Base-by-base conservation (phyloP, 2,888 invertebrate genomes). In the Oscheius sp. region DNA sequence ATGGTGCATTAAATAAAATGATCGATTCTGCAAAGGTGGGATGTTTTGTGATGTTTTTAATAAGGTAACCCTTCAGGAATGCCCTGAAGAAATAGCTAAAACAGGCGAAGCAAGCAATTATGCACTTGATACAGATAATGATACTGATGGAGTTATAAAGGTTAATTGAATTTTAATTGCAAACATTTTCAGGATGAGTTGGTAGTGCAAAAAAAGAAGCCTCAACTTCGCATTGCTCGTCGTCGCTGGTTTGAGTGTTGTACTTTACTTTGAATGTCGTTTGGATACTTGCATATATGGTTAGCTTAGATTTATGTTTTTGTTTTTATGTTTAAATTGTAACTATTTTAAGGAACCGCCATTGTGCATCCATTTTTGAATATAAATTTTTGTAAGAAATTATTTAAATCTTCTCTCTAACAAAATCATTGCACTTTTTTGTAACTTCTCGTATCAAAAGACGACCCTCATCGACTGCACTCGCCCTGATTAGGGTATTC, bases 401-500 rank as follows among this genome's bases (percentile, higher is more conserved):
- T n/a, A n/a, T n/a, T n/a, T n/a, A n/a, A n/a, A n/a, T n/a, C n/a
- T n/a, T n/a, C n/a, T n/a, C n/a, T n/a, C n/a, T n/a, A n/a, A n/a
- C n/a, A n/a, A n/a, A n/a, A n/a, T n/a, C n/a, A n/a, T n/a, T n/a
- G n/a, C n/a, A n/a, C n/a, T n/a, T n/a, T n/a, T n/a, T n/a, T n/a
- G n/a, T n/a, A n/a, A n/a, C n/a, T n/a, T n/a, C n/a, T n/a, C n/a
- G n/a, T n/a, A n/a, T n/a, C n/a, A n/a, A n/a, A n/a, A n/a, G 41
- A 41, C 41, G 20, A 41, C 41, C 20, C n/a, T 20, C 20, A 14
- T 41, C 41, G 41, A 20, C 41, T 47, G 20, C 24, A 47, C 47
- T 24, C 47, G 47, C 47, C 44, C 22, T 62, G 62, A 62, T 62
- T 62, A 47, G 62, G 62, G 30, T 62, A 62, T 62, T 62, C 62